Percentiles rank a stretch among this genome's conserved stretches.
Conservation (phyloP, 2,797 vertebrate species). For the Channallabes apus region DNA sequence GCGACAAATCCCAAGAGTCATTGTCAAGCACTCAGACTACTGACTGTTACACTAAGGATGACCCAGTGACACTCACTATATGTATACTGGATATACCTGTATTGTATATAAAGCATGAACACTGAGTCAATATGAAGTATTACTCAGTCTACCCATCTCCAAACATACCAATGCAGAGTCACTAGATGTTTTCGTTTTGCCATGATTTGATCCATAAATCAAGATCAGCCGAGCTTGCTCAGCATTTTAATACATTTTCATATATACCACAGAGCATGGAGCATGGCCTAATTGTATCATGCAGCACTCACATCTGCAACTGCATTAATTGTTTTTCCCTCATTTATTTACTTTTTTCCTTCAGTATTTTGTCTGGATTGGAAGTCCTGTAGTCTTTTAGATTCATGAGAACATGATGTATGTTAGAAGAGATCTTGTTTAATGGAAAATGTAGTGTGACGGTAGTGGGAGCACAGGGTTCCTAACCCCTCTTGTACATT, state of each 20-base stretch:
- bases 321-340: not conserved
- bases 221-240: not conserved
- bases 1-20: not conserved
- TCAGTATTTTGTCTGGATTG: not conserved
- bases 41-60: not conserved
- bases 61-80: not conserved
- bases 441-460: not conserved
- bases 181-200: not conserved
- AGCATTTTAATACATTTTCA: conserved; percentile 9
- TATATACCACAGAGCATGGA: not conserved
- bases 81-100: not conserved
- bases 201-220: not conserved
- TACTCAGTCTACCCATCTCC: not conserved
- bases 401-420: not conserved
- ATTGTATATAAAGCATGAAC: not conserved
- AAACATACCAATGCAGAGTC: not conserved
- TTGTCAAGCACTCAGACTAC: not conserved
- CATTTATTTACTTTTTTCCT: not conserved
- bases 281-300: conserved; percentile 1
- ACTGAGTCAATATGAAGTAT: not conserved
- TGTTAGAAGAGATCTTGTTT: not conserved
- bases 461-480: not conserved
- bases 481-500: conserved; percentile 3
- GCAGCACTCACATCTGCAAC: not conserved
- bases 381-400: not conserved